Evolutionary conservation across 2,113 vertebrate species (phyloP), one percentile per base, ranked within the genome.

Genomic region (Caloenas nicobarica): DNA sequence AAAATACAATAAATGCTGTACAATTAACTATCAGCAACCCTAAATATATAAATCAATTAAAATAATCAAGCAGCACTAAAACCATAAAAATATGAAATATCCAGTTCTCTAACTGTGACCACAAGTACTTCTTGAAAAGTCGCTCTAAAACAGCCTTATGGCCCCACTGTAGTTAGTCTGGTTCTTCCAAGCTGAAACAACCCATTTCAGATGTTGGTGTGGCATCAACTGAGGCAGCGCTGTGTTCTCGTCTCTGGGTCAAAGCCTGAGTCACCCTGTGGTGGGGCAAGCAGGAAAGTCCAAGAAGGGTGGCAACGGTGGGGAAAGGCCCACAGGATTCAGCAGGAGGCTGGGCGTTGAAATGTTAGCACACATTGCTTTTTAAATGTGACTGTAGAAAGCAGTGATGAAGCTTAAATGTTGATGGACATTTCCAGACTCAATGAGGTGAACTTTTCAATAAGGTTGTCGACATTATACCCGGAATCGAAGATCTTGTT

Each of bases 211-310:
- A 46, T 0, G 2, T 9, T 68, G 46, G 9, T 0, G 1, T 34
- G 10, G 11, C 23, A 85, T 3, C 13, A 72, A 11, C 2, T 3
- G 1, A 6, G 11, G 16, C 34, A 92, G 21, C 0, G 0, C 5
- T 26, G 58, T 5, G 1, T 33, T 73, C 17, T 65, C 1, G 3
- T 81, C 14, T 61, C 40, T 58, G 69, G 4, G 4, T 72, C 31
- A 77, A 56, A 93, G 34, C 8, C 33, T 0, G 4, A 50, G 25
- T 28, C 57, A n/a, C 11, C 11, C 12, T 72, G 31, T 29, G 38
- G 11, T 2, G 5, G 12, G 17, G 5, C 28, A 83, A n/a, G 12
- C 1, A 4, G 40, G 29, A 90, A 70, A 24, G n/a, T 54, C 23
- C 34, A 36, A n/a, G 28, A 66, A 9, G 28, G 15, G 24, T 66